Evolutionary conservation across 2,113 vertebrate genomes (phyloP), one percentile per base, ranked within the genome.

Genomic region (Myrmecobius fasciatus): DNA sequence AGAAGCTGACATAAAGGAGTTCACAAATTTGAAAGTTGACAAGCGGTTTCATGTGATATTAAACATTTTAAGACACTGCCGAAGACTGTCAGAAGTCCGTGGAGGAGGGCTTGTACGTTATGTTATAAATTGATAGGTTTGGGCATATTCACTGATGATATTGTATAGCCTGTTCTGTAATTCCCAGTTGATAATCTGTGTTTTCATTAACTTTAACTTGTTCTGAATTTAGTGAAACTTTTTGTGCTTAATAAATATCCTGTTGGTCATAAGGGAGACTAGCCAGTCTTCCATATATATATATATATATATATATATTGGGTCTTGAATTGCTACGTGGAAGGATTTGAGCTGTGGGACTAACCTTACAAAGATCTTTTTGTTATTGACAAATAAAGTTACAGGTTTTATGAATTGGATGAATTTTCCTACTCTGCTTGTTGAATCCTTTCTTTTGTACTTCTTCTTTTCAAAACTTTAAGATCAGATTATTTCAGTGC

Each of bases 51-150:
- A 99, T 6, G 94, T 94, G 22, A 99, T 99, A 75, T 43, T 99
- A 95, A 99, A 94, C 96, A 99, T 99, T 98, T 98, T 99, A 93
- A 98, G 99, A 28, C 99, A 99, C 97, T 99, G 99, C 97, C 5
- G 98, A 89, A 97, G 99, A 0, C 91, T 99, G 0, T 98, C 98
- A 3, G 99, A 99, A 97, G 96, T 99, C 2, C 98, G 99, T 0
- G 98, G 99, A 0, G 98, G 98, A 0, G 98, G 98, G 0, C 75
- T 99, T 0, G 98, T 98, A 2, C 99, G 99, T 48, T 99, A 99
- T 0, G 0, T 99, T 52, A 60, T 99, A 93, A 97, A 98, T 51
- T 99, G 92, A 98, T 0, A 0, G 43, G 12, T 28, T 5, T 43
- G 1, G 0, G 0, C 0, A 0, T 47, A 0, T 26, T 88, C 48